phyloP scores from a whole-genome alignment of 2,888 invertebrate species.

The Mythimna impura region DNA sequence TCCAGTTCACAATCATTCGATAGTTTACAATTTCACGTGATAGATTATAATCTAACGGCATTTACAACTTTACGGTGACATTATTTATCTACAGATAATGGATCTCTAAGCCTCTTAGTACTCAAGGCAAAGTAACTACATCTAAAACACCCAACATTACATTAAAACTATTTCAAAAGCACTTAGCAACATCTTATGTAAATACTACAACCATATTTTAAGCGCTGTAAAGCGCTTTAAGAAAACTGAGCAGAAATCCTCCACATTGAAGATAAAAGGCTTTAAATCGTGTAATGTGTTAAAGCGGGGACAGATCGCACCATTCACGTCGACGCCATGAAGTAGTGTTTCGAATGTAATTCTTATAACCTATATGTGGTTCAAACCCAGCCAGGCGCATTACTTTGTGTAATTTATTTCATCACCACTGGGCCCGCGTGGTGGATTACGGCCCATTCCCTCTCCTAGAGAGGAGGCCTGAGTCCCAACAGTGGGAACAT shows the following conservation, averaged over 20 bases:
- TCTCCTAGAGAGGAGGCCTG: too few species aligned
- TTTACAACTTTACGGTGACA: too few species aligned
- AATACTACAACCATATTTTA: slow-evolving; percentile 12
- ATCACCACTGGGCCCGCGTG: too few species aligned
- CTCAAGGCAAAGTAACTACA: not conserved
- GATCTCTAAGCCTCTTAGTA: not conserved
- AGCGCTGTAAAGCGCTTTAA: slow-evolving; percentile 17
- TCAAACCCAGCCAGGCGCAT: too few species aligned
- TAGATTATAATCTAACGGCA: not conserved
- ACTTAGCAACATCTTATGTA: slow-evolving; percentile 5
- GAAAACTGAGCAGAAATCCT: slow-evolving; percentile 31
- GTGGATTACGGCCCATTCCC: too few species aligned
- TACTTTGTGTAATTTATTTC: too few species aligned
- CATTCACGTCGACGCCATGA: slow-evolving; percentile 48
- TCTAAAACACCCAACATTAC: not conserved
- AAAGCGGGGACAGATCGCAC: slow-evolving; percentile 52
- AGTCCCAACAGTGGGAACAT: too few species aligned
- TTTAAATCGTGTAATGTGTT: slow-evolving; percentile 53
- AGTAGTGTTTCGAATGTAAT: slow-evolving; percentile 32
- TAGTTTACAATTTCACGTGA: too few species aligned
- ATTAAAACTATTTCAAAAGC: not conserved
- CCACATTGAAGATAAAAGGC: slow-evolving; percentile 52
- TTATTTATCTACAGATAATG: not conserved
- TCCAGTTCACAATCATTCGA: too few species aligned
- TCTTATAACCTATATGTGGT: slow-evolving; percentile 2